Base-by-base conservation (phyloP, 2,113 vertebrate species). In the Puntigrus tetrazona region DNA sequence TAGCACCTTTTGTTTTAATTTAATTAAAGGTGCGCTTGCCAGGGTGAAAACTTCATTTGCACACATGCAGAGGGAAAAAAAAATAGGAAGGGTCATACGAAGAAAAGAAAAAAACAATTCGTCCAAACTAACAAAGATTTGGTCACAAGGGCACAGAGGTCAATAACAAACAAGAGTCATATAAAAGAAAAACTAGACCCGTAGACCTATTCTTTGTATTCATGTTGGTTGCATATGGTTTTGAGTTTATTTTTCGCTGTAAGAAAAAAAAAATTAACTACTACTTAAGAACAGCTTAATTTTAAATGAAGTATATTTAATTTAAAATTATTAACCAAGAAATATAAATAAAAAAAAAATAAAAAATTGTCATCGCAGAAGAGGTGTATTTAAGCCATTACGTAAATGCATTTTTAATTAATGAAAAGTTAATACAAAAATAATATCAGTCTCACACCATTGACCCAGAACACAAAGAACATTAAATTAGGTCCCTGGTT, bases 1-100 rank as follows among this genome's bases (percentile, higher is more conserved):
- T 93, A 91, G 90, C 94, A 93, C 92, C 89, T 92, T 81, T 92
- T 86, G 90, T 91, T 92, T 92, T 94, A 94, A 95, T 94, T 95
- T 93, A 94, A 95, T 95, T 95, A 94, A 93, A 93, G 91, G 91
- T 93, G 91, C 67, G 90, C 92, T 89, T 91, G 90, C 90, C 92
- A 88, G 88, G 91, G 89, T 89, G 89, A 92, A 94, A 93, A 92
- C 90, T 92, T 92, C 77, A 93, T 93, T 93, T 93, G 89, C 92
- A 93, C 91, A 90, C 87, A 85, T 91, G 87, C 84, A 74, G 91
- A 91, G 81, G 83, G 9, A 11, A 34, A 72, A 27, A 61, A 73
- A 77, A 75, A 87, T 29, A 81, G 25, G 43, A 80, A 79, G 84
- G 87, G 84, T 83, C 81, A 88, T 81, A 63, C 55, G 61, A 29